These are phyloP conservation scores for Herminia tarsipennalis DNA, from an alignment of 2,888 invertebrate genomes.

Conservation along the genomic window DNA sequence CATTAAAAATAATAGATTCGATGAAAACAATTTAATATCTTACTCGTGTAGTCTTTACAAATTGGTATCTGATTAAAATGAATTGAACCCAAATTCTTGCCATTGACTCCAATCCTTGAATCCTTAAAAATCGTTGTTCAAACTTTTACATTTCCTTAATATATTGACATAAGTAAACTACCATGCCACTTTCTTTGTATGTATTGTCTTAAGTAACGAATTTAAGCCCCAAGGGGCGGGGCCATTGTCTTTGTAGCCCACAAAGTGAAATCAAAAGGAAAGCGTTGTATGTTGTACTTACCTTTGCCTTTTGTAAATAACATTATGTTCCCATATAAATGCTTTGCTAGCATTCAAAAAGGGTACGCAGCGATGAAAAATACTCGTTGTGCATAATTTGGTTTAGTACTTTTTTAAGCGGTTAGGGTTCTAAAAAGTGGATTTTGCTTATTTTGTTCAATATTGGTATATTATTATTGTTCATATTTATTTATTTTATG, in stretches of 20 bases:
- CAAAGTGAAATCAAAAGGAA: conserved; percentile 36
- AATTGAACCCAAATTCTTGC: conserved; percentile 3
- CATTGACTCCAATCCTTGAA: conserved; percentile 1
- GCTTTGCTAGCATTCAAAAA: conserved; percentile 28
- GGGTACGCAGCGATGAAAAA: conserved; percentile 16
- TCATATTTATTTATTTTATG: no score
- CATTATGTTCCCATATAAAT: conserved; percentile 27
- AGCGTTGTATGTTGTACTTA: conserved; percentile 17
- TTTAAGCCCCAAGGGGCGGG: conserved; percentile 31
- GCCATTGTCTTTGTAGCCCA: conserved; percentile 37
- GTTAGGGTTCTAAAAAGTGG: not conserved
- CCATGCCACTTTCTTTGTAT: conserved; percentile 32
- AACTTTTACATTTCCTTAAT: conserved; percentile 18
- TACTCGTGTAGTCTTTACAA: conserved; percentile 4
- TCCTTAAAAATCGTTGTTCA: conserved; percentile 6
- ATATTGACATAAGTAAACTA: conserved; percentile 39
- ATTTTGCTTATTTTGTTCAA: no score
- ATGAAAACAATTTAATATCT: conserved; percentile 8
- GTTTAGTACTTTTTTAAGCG: not conserved
- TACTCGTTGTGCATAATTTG: conserved; percentile 6
- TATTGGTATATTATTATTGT: no score
- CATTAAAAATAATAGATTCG: no score
- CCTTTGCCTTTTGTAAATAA: conserved; percentile 31
- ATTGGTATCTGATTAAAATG: conserved; percentile 11
- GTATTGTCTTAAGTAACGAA: conserved; percentile 37